A percentile compares a stretch with the other conserved stretches of the same genome.
These are phyloP conservation scores for Acrobasis suavella DNA, from an alignment of 2,888 invertebrate species.

Conservation along the genomic window DNA sequence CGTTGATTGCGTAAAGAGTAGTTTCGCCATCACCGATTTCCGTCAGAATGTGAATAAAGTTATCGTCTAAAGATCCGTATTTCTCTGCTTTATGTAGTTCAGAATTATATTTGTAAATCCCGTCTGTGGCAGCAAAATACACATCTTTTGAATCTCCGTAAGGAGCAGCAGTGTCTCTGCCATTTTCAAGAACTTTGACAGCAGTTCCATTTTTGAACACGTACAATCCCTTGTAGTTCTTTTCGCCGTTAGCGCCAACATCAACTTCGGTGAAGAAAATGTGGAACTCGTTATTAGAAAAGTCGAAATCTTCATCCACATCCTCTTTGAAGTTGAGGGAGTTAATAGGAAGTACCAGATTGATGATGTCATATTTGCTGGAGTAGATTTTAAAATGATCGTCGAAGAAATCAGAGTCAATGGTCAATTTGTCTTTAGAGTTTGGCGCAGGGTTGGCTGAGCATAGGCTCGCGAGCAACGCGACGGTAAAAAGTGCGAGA, in stretches of 20 bases:
- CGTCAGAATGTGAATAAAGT: slow-evolving; percentile 49
- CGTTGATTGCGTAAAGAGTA: slow-evolving; percentile 54
- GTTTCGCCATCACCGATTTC: slow-evolving; percentile 43
- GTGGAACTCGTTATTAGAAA: slow-evolving; percentile 26
- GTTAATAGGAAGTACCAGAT: slow-evolving; percentile 45
- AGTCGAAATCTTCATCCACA: slow-evolving; percentile 6
- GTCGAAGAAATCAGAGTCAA: slow-evolving; percentile 42
- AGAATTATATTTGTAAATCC: slow-evolving; percentile 49
- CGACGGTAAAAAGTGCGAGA: slow-evolving; percentile 32
- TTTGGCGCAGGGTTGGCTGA: slow-evolving; percentile 40
- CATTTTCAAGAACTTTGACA: slow-evolving; percentile 47
- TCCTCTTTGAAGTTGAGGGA: slow-evolving; percentile 36
- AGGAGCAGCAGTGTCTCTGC: slow-evolving; percentile 44
- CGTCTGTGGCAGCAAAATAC: slow-evolving; percentile 54
- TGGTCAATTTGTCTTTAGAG: slow-evolving; percentile 32
- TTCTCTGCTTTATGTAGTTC: slow-evolving; percentile 45
- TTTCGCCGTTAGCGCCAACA: slow-evolving; percentile 33
- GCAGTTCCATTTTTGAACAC: slow-evolving; percentile 38
- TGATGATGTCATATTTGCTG: slow-evolving; percentile 46
- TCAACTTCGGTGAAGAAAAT: slow-evolving; percentile 49
- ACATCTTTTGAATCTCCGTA: slow-evolving; percentile 41
- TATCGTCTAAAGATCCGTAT: slow-evolving; percentile 54
- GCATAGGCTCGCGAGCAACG: slow-evolving; percentile 36
- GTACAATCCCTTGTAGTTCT: slow-evolving; percentile 49
- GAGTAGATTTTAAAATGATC: slow-evolving; percentile 38